phyloP scores from a whole-genome alignment of 2,888 invertebrate species.

The Lithophane ornitopus region DNA sequence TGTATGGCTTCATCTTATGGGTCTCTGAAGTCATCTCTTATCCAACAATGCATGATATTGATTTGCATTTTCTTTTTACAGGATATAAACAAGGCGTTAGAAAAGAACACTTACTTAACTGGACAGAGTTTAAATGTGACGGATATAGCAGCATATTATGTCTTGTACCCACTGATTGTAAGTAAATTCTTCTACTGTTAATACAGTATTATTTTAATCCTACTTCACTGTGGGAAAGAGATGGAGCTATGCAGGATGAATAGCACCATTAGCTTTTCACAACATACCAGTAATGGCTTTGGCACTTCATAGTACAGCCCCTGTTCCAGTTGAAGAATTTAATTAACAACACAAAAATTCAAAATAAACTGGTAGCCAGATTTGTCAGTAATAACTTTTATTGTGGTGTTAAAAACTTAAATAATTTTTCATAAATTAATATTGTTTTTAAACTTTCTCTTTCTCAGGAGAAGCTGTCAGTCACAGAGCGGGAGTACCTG shows the following conservation, averaged over 20 bases:
- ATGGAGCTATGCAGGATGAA: neutral
- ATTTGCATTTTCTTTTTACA: slow-evolving; percentile 69
- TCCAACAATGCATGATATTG: neutral
- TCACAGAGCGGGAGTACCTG: slow-evolving; percentile 92
- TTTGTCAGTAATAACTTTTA: neutral
- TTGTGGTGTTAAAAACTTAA: neutral
- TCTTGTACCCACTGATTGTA: slow-evolving; percentile 92
- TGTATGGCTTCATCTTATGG: neutral
- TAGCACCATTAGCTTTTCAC: too few relatives aligned
- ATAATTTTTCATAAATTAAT: neutral
- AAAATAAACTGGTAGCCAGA: neutral
- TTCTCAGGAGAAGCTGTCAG: slow-evolving; percentile 92
- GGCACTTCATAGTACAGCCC: neutral
- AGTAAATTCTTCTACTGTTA: slow-evolving; percentile 68
- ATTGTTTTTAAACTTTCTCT: slow-evolving; percentile 2
- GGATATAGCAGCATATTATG: slow-evolving; percentile 93
- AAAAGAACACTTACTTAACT: slow-evolving; percentile 82
- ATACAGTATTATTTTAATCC: neutral
- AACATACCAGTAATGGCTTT: neutral
- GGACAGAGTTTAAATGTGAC: slow-evolving; percentile 90
- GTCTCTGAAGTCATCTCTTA: neutral
- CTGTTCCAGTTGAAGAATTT: neutral
- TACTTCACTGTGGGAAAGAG: neutral
- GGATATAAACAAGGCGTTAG: slow-evolving; percentile 84
- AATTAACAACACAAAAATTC: neutral